Evolutionary conservation across 1,140 invertebrate species (phyloP).

Genomic region (Hesperophylax magnus): DNA sequence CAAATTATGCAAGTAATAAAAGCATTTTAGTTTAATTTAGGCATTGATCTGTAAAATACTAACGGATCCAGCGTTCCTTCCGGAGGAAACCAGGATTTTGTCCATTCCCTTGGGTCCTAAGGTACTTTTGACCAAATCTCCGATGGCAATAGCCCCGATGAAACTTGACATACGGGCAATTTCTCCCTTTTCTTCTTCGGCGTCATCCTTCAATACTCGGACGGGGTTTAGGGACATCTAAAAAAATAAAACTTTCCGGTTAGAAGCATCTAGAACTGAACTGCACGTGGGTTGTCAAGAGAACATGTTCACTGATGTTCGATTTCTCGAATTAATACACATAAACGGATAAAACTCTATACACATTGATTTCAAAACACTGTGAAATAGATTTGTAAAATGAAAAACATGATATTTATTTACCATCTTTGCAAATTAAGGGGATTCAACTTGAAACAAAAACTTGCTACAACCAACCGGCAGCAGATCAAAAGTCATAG

Average conservation of each 20-base stretch:
- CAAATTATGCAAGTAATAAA: too few species aligned
- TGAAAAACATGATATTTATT: not conserved
- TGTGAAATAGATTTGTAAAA: not conserved
- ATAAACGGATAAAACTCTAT: not conserved
- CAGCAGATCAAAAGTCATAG: not conserved
- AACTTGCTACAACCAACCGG: conserved; percentile 10
- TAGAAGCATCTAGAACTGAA: conserved; percentile 48
- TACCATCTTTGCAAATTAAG: conserved; percentile 15
- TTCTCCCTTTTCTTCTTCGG: conserved; percentile 98
- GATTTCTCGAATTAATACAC: not conserved
- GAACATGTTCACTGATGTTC: conserved; percentile 15
- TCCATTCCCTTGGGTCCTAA: conserved; percentile 99
- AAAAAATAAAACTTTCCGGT: conserved; percentile 19
- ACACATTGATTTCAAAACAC: not conserved
- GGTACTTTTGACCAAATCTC: conserved; percentile 98
- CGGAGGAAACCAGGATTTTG: conserved; percentile 94
- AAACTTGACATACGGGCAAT: conserved; percentile 96
- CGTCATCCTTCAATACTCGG: conserved; percentile 93
- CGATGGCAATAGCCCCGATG: conserved; percentile 98
- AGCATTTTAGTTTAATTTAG: too few species aligned
- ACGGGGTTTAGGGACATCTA: conserved; percentile 94
- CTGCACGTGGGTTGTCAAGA: conserved; percentile 42
- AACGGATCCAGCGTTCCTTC: conserved; percentile 81
- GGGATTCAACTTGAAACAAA: conserved; percentile 11
- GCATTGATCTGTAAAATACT: conserved; percentile 14